Evolutionary conservation across 2,888 invertebrate species (phyloP).

Genomic region (Allygus modestus): DNA sequence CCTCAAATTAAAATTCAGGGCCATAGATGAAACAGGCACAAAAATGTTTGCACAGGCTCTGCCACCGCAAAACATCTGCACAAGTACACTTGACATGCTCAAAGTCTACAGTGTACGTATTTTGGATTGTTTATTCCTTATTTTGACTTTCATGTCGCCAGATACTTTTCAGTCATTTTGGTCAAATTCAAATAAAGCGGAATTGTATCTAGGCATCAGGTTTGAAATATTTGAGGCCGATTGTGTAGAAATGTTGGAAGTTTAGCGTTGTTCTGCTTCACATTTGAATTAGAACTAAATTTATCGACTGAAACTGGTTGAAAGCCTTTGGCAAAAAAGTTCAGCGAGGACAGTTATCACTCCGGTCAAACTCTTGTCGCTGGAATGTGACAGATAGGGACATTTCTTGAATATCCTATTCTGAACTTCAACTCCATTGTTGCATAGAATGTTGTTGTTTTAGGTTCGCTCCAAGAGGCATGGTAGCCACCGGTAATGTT

Average conservation of each 20-base stretch:
- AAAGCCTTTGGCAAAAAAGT: too few relatives aligned
- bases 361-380: background rate
- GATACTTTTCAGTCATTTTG: background rate
- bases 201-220: background rate
- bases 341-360: background rate
- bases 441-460: background rate
- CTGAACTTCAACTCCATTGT: conserved; percentile 25
- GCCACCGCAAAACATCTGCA: background rate
- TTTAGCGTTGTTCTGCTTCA: background rate
- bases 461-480: background rate
- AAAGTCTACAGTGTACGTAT: background rate
- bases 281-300: background rate
- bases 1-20: background rate
- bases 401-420: background rate
- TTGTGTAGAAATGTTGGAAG: background rate
- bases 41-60: background rate
- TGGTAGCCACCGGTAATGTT: background rate
- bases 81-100: background rate
- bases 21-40: background rate
- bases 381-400: background rate
- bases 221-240: background rate
- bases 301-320: background rate
- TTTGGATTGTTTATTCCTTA: background rate
- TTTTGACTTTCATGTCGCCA: background rate
- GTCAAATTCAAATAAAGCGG: background rate